Evolutionary conservation across 2,888 invertebrate genomes (phyloP).

Genomic region (Drosophila austrosaltans): DNA sequence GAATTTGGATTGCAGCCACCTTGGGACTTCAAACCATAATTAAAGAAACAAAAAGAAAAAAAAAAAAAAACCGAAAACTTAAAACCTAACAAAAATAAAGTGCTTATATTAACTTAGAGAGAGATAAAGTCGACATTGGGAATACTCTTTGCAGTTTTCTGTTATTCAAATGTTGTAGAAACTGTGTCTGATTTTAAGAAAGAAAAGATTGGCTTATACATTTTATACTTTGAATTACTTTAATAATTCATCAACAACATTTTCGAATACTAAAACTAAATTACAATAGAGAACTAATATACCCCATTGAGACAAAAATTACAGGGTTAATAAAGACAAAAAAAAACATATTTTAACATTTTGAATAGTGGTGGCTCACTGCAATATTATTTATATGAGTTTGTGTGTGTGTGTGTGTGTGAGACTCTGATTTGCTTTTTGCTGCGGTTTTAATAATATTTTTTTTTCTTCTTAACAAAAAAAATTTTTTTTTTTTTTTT

Average conservation of each 20-base stretch:
- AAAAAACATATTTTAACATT: conserved; percentile 27
- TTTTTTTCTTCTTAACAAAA: conserved; percentile 16
- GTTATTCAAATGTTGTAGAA: background rate
- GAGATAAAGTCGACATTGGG: background rate
- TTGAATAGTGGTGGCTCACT: conserved; percentile 13
- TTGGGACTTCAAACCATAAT: conserved; percentile 60
- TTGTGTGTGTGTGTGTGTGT: background rate
- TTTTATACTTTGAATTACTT: background rate
- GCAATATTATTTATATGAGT: background rate
- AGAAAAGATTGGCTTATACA: background rate
- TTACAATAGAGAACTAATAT: background rate
- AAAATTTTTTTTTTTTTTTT: conserved; percentile 34
- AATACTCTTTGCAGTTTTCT: background rate
- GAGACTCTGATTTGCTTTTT: conserved; percentile 32
- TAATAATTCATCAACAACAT: no score
- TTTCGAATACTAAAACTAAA: no score
- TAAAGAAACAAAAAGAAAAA: conserved; percentile 42
- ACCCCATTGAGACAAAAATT: background rate
- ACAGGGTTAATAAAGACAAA: background rate
- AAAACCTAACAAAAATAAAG: background rate
- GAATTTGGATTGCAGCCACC: conserved; percentile 53
- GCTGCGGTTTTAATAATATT: conserved; percentile 45
- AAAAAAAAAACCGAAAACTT: background rate
- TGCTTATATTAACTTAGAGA: background rate
- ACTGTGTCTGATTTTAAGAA: no score